These are phyloP conservation scores for Actinernus sp. DNA, from an alignment of 92 coral and sea anemone genomes.

Conservation along the genomic window DNA sequence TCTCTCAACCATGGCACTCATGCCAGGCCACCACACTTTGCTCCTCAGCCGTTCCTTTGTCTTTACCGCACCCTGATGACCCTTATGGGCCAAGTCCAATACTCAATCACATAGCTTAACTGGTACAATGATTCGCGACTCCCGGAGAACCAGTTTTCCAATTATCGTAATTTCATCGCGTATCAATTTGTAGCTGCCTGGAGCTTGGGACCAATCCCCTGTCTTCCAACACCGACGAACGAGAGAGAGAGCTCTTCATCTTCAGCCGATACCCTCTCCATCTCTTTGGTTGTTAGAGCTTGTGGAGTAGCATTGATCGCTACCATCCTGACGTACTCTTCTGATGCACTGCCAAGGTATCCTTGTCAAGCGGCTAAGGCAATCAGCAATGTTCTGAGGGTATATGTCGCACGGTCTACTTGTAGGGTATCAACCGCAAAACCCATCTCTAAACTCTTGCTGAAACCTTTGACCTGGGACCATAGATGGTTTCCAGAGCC, in stretches of 20 bases:
- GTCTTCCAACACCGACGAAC: constrained; percentile 37
- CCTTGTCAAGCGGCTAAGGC: constrained; percentile 49
- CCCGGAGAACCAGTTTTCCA: constrained; percentile 54
- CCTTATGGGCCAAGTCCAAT: constrained; percentile 70
- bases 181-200: constrained; percentile 48
- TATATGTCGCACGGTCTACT: too few species aligned
- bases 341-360: too few species aligned
- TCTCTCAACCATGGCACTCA: constrained; percentile 58
- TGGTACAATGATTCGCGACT: constrained; percentile 40
- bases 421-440: constrained; percentile 51
- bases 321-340: too few species aligned
- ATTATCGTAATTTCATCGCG: constrained; percentile 34
- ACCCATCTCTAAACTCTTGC: constrained; percentile 71
- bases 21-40: constrained; percentile 72
- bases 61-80: constrained; percentile 69
- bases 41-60: constrained; percentile 49
- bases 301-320: too few species aligned
- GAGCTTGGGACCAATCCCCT: constrained; percentile 41
- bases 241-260: constrained; percentile 34
- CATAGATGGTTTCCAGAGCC: constrained; percentile 21
- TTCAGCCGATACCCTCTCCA: constrained; percentile 39
- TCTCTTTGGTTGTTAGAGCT: too few species aligned
- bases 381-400: constrained; percentile 51
- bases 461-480: constrained; percentile 25
- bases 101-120: constrained; percentile 38